Percentiles rank a stretch among this genome's conserved stretches.
Conservation (phyloP, 2,113 vertebrate species). For the Cepphus grylle region DNA sequence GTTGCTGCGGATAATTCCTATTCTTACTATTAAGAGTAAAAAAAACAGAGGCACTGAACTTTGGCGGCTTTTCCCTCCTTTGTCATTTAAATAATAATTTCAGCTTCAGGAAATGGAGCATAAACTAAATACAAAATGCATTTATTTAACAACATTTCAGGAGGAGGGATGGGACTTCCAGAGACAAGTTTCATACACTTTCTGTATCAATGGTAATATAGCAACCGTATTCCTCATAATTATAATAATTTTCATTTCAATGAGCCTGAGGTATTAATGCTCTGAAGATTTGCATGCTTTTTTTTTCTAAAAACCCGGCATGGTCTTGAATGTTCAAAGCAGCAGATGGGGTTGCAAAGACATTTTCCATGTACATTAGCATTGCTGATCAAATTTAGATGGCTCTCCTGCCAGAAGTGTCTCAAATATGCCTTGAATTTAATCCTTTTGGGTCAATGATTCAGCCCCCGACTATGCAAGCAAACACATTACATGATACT, state of each 20-base stretch:
- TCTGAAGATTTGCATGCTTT: neutral
- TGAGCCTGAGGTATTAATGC: constrained; percentile 1
- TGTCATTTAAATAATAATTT: constrained; percentile 39
- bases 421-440: neutral
- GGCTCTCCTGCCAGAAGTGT: neutral
- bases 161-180: neutral
- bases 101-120: neutral
- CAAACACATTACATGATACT: neutral
- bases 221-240: neutral
- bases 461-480: neutral
- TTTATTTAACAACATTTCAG: constrained; percentile 31
- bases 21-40: neutral
- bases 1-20: neutral
- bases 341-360: constrained; percentile 1
- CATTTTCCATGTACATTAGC: neutral
- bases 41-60: neutral
- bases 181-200: neutral
- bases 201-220: neutral
- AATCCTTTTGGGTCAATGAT: neutral
- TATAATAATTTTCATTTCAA: constrained; percentile 39
- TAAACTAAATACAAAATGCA: neutral
- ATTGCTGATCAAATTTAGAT: constrained; percentile 17
- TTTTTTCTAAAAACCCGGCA: neutral
- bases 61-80: neutral
- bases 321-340: neutral